phyloP scores from a whole-genome alignment of 2,888 invertebrate genomes.

The Mayetiola destructor region DNA sequence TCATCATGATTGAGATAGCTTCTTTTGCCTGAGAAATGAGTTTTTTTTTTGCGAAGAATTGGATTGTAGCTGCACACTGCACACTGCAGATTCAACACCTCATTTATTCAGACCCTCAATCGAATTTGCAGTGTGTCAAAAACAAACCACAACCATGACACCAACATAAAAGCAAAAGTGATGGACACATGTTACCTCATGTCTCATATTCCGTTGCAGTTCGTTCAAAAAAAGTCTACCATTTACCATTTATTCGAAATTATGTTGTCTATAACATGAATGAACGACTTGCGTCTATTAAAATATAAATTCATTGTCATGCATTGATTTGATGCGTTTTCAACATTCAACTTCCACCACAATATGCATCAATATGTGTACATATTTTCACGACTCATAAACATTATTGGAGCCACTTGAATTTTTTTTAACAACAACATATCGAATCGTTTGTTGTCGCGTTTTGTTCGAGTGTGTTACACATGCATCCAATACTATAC shows the following conservation, averaged over 20 bases:
- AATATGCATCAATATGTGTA: not conserved
- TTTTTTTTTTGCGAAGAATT: too few relatives aligned
- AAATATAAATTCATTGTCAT: not conserved
- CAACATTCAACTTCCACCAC: not conserved
- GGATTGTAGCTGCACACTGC: too few relatives aligned
- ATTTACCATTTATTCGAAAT: not conserved
- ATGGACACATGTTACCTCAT: too few relatives aligned
- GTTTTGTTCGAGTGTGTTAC: not conserved
- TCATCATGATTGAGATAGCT: too few relatives aligned
- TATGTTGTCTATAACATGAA: not conserved
- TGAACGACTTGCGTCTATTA: not conserved
- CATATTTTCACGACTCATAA: not conserved
- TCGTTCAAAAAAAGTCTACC: not conserved
- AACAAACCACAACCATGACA: slow-evolving; percentile 2
- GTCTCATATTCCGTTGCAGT: too few relatives aligned
- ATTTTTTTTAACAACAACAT: not conserved
- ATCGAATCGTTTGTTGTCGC: slow-evolving; percentile 8
- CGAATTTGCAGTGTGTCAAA: not conserved
- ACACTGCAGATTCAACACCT: too few relatives aligned
- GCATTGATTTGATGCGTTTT: not conserved
- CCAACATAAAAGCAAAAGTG: too few relatives aligned
- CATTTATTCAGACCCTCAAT: not conserved
- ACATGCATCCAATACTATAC: too few relatives aligned
- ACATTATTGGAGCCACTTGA: not conserved
- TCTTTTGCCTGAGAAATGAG: too few relatives aligned